phyloP scores from a whole-genome alignment of 2,797 vertebrate species.

The Merluccius polli region DNA sequence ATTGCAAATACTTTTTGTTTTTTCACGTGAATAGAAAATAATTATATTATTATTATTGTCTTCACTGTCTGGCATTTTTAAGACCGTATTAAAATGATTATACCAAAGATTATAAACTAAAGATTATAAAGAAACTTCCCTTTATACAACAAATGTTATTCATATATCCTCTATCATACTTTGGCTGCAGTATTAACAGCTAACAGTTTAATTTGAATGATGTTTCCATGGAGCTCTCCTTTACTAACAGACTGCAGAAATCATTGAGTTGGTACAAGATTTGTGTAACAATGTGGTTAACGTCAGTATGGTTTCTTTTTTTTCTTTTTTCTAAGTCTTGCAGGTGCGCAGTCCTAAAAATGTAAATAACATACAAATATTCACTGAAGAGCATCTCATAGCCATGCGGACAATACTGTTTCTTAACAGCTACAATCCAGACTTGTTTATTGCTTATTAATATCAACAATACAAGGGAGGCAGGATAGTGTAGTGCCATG shows the following conservation, averaged over 20 bases:
- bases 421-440: not conserved
- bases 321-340: not conserved
- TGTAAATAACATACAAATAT: not conserved
- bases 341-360: not conserved
- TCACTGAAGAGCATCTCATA: not conserved
- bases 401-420: not conserved
- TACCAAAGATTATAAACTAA: not conserved
- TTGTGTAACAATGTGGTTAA: not conserved
- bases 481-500: too few species aligned
- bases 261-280: not conserved
- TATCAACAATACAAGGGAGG: too few species aligned
- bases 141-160: not conserved
- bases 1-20: too few species aligned
- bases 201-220: not conserved
- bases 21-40: not conserved
- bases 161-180: not conserved
- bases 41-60: too few species aligned
- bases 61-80: not conserved
- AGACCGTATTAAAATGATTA: not conserved
- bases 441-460: too few species aligned
- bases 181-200: too few species aligned
- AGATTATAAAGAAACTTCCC: not conserved
- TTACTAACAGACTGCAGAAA: not conserved
- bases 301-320: too few species aligned
- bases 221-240: not conserved